A percentile compares a stretch with the other conserved stretches of the same genome.
Evolutionary conservation across 2,113 vertebrate genomes (phyloP).

Genomic region (Agapornis roseicollis): DNA sequence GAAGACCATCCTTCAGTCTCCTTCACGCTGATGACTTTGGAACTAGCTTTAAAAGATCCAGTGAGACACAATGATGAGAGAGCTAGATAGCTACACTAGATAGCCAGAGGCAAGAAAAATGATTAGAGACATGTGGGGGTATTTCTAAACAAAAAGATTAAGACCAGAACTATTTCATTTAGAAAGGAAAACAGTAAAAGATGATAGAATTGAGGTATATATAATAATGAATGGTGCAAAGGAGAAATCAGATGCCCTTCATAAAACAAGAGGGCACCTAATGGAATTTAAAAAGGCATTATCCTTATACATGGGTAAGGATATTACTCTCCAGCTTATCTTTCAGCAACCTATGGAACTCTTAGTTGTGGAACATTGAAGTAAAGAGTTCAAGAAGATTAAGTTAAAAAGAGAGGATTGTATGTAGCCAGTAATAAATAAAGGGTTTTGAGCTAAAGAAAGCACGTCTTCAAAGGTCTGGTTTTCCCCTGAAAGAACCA

Average conservation of each 20-base stretch:
- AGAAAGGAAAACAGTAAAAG: conserved; percentile 55
- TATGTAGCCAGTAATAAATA: background rate
- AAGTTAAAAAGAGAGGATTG: background rate
- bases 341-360: background rate
- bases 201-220: conserved; percentile 24
- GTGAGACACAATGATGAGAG: conserved; percentile 45
- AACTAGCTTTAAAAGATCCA: conserved; percentile 63
- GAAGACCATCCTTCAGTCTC: conserved; percentile 21
- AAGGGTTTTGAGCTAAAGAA: background rate
- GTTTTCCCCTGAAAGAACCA: background rate
- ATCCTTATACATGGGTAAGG: background rate
- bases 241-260: conserved; percentile 65
- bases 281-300: conserved; percentile 23
- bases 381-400: background rate
- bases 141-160: conserved; percentile 65
- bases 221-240: conserved; percentile 47
- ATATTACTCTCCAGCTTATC: background rate
- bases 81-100: conserved; percentile 37
- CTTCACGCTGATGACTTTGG: conserved; percentile 55
- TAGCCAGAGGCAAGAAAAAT: conserved; percentile 57
- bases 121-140: conserved; percentile 54
- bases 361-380: background rate
- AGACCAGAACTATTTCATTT: conserved; percentile 61
- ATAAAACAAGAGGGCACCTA: conserved; percentile 25
- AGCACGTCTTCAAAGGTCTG: background rate